phyloP scores from a whole-genome alignment of 2,888 invertebrate genomes.

The Acanthopleura granulata region DNA sequence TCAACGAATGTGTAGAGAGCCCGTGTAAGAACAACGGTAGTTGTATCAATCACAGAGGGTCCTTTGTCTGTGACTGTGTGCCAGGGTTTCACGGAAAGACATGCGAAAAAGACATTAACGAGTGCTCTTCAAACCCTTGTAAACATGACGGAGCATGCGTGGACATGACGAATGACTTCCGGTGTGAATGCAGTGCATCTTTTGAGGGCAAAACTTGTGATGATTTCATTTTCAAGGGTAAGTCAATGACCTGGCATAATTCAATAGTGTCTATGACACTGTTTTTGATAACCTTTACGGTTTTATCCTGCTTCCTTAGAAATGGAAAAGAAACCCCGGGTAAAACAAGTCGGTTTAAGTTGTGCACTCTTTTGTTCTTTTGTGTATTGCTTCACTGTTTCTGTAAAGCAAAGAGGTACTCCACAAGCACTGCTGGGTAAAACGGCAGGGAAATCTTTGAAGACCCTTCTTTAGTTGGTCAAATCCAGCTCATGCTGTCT shows the following conservation, averaged over 20 bases:
- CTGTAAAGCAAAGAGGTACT: too few species aligned
- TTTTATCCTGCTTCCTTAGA: too few species aligned
- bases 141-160: slow-evolving; percentile 7
- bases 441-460: too few species aligned
- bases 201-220: slow-evolving; percentile 6
- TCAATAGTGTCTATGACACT: too few species aligned
- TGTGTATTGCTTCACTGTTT: too few species aligned
- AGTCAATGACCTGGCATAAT: background rate
- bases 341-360: too few species aligned
- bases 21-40: slow-evolving; percentile 13
- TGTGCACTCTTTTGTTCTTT: too few species aligned
- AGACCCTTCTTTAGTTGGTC: too few species aligned
- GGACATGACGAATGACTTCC: background rate
- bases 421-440: too few species aligned
- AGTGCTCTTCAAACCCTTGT: background rate
- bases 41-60: background rate
- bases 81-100: slow-evolving; percentile 8
- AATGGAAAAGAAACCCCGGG: too few species aligned
- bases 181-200: background rate
- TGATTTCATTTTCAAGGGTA: slow-evolving; percentile 1
- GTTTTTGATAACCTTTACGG: too few species aligned
- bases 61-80: background rate
- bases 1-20: slow-evolving; percentile 10
- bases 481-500: too few species aligned
- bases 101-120: background rate